Base-by-base conservation (phyloP, 2,888 invertebrate genomes). In the Scaptomyza tumidula region DNA sequence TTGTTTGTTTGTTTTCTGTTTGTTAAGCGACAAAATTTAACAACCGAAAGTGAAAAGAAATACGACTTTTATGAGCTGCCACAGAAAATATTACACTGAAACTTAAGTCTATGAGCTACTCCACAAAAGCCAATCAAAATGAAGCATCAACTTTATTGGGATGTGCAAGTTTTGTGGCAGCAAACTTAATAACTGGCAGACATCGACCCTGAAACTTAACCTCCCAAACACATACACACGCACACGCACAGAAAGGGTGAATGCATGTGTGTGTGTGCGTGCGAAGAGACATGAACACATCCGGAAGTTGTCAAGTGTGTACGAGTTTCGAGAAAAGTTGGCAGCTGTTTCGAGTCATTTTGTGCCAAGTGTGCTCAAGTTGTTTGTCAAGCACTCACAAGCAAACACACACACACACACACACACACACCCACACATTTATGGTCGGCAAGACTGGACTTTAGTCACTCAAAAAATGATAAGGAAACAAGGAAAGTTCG, bases 171-270 rank as follows among this genome's bases (percentile, higher is more conserved):
- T 41, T 77, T 80, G 80, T 74, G 82, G 79, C 53, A 67, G 67
- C 71, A 79, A 86, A 84, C 82, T 84, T 68, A 84, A 77, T 74
- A 87, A 77, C 79, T 73, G 70, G 44, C 71, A 68, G 73, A 55
- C 63, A 56, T 46, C 19, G 58, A 62, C 41, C 43, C 48, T 57
- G 29, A 63, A 49, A 63, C 59, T 52, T 24, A 53, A 29, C 19
- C 39, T 11, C 31, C 10, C 33, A 44, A 19, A 31, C 60, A 54
- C 31, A 31, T 53, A 54, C 31, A 60, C 35, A 53, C 43, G 24
- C 56, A 41, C 24, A 39, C 45, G 46, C 31, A 29, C 31, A 29
- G 29, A 29, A 6, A 29, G 29, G 29, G 37, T 7, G 13, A n/a
- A n/a, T n/a, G n/a, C n/a, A n/a, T 27, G 19, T 35, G 19, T 46